These are phyloP conservation scores for Tauraco hartlaubi DNA, from an alignment of 2,797 vertebrate genomes.

Conservation along the genomic window DNA sequence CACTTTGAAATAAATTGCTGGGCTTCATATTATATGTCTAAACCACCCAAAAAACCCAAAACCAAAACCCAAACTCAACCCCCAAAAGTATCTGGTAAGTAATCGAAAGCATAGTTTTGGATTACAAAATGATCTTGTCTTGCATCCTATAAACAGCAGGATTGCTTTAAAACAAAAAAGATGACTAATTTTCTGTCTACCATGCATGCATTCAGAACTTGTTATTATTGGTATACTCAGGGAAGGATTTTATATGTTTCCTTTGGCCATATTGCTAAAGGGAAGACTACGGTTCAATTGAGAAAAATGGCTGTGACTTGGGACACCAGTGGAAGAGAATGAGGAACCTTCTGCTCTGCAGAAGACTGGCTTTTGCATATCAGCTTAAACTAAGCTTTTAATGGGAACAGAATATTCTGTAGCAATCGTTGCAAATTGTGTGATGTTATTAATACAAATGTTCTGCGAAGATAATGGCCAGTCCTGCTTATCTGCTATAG, in stretches of 20 bases:
- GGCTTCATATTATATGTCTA: background rate
- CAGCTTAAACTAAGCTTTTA: background rate
- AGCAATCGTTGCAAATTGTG: background rate
- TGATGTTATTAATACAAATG: constrained; percentile 57
- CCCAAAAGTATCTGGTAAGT: background rate
- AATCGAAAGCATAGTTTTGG: background rate
- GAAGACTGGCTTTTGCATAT: background rate
- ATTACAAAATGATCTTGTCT: background rate
- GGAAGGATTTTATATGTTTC: background rate
- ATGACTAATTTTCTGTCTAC: background rate
- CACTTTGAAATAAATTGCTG: background rate
- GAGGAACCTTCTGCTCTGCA: background rate
- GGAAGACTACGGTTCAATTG: background rate
- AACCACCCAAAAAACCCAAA: background rate
- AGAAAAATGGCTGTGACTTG: background rate
- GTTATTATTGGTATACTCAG: background rate
- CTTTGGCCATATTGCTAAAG: background rate
- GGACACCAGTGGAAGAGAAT: background rate
- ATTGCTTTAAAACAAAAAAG: background rate
- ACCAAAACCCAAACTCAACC: no score
- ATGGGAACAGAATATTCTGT: constrained; percentile 4
- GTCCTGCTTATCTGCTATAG: constrained; percentile 50
- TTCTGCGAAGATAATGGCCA: constrained; percentile 51
- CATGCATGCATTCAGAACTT: background rate
- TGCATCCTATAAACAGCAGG: background rate